Evolutionary conservation across 92 coral and sea anemone genomes (phyloP), one percentile per base, ranked within the genome.

Genomic region (Chrysogorgia sp.): DNA sequence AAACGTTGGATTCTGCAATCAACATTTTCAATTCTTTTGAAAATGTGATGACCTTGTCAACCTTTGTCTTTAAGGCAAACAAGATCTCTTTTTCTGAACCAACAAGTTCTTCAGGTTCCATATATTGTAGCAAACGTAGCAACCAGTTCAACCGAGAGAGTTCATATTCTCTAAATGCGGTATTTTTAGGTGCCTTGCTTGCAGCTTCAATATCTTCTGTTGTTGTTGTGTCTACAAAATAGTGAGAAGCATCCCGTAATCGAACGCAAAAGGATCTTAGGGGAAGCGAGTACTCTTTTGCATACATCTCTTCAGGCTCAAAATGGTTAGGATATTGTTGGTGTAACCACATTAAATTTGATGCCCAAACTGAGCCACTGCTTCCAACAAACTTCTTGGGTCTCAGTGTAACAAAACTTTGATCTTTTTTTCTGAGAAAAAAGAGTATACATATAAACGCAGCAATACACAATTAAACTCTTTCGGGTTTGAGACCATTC

Each of bases 321-420:
- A 74, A 74, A 25, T 53, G 17, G 0, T 71, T 8, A 25, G 41
- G 79, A 41, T 53, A 53, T 21, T 71, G 32, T 22, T 71, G 79
- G 41, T 71, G 19, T 17, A 50, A 29, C 24, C 24, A 49, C 8
- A 71, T 1, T 7, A 71, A 2, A 23, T 71, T 71, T 8, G 79
- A 71, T 49, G 63, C 79, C 79, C 79, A 71, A 50, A 53, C 79
- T 71, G 79, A 68, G 58, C 76, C 76, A 68, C 58, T 40, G 25
- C 76, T 68, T 7, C 60, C 76, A 37, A 71, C 78, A 47, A 26
- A 52, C 58, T 47, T 71, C 63, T 71, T 71, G 10, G 78, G 78
- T 52, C 78, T 71, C 63, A 71, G n/a, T 8, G 63, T 71, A 25
- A 71, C 56, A 71, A 71, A 71, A 43, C 78, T 71, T 32, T 48